These are phyloP conservation scores for Tragelaphus scriptus DNA, from an alignment of 2,113 vertebrate genomes.

Conservation along the genomic window DNA sequence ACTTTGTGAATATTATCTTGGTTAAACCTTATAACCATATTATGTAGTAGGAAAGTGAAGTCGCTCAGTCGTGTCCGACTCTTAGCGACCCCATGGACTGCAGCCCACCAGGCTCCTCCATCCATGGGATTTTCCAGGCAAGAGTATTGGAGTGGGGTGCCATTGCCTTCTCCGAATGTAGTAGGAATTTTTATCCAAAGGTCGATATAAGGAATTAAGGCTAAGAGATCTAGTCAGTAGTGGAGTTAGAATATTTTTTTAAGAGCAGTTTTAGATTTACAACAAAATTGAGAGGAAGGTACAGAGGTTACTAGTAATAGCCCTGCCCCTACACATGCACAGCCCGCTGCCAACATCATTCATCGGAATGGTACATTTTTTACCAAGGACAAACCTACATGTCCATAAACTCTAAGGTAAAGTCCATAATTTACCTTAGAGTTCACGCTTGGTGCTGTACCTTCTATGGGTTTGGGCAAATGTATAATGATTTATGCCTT, in stretches of 20 bases:
- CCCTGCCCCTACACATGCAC: background rate
- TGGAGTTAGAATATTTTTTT: background rate
- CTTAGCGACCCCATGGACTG: too few species aligned
- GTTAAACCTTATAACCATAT: background rate
- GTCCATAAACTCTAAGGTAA: background rate
- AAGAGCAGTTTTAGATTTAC: background rate
- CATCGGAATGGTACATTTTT: background rate
- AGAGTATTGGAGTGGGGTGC: too few species aligned
- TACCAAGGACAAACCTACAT: background rate
- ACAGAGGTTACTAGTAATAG: background rate
- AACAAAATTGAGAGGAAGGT: background rate
- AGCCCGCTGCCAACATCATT: background rate
- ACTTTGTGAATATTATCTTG: background rate
- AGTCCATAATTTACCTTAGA: background rate
- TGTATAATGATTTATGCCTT: background rate
- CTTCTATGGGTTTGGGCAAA: background rate
- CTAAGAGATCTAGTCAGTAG: background rate
- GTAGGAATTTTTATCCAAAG: background rate
- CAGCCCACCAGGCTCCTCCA: too few species aligned
- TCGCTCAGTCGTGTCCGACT: too few species aligned
- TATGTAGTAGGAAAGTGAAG: background rate
- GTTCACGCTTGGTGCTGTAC: background rate
- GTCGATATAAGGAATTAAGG: background rate
- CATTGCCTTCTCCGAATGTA: background rate
- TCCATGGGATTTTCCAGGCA: too few species aligned